A percentile compares a stretch with the other conserved stretches of the same genome.
phyloP scores from a whole-genome alignment of 1,140 invertebrate genomes.

The Apis cerana region DNA sequence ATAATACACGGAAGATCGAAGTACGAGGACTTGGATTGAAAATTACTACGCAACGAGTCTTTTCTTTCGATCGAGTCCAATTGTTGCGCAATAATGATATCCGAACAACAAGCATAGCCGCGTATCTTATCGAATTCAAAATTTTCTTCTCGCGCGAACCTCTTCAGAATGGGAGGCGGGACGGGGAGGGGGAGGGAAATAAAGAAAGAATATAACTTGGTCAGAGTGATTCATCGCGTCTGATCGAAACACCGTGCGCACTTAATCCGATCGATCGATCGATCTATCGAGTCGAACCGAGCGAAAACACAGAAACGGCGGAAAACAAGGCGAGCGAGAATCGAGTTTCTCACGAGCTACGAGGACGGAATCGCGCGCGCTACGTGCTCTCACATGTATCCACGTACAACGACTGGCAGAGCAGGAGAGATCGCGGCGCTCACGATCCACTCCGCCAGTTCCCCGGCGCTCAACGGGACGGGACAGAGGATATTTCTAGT shows the following conservation, averaged over 20 bases:
- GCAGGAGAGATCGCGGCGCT: slow-evolving; percentile 20
- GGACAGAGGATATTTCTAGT: slow-evolving; percentile 35
- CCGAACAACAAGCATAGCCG: not conserved
- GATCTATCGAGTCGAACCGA: not conserved
- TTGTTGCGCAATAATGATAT: no score
- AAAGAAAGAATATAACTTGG: not conserved
- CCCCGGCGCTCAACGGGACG: not conserved
- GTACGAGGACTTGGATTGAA: no score
- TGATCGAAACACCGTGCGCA: not conserved
- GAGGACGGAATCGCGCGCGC: not conserved
- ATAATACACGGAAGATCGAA: no score
- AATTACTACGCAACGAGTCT: no score
- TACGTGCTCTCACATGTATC: slow-evolving; percentile 37
- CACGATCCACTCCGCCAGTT: slow-evolving; percentile 20
- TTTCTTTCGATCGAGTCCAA: no score
- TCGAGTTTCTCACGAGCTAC: slow-evolving; percentile 26
- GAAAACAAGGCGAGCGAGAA: not conserved
- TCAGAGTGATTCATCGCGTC: not conserved
- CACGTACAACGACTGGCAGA: slow-evolving; percentile 35
- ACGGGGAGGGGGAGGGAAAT: no score
- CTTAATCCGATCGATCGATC: not conserved
- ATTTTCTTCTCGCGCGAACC: no score
- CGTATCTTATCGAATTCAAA: slow-evolving; percentile 2
- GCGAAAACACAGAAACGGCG: not conserved
- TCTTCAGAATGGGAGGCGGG: not conserved